A percentile compares a stretch with the other conserved stretches of the same genome.
Conservation (phyloP, 2,888 invertebrate species). For the Agriopis leucophaearia region DNA sequence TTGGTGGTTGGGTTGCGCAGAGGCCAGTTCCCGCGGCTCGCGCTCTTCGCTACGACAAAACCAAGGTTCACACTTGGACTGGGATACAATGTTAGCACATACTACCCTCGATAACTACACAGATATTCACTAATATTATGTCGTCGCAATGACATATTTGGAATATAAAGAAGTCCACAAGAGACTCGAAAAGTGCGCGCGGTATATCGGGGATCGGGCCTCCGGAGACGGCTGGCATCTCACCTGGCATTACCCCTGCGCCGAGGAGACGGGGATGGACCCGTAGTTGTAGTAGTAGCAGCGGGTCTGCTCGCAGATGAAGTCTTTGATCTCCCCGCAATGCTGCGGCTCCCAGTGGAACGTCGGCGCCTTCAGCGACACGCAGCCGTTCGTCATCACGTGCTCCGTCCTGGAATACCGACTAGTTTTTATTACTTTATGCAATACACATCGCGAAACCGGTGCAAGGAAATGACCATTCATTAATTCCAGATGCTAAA, state of each 20-base stretch:
- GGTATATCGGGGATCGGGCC: slow-evolving; percentile 82
- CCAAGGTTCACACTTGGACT: slow-evolving; percentile 59
- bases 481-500: slow-evolving; percentile 51
- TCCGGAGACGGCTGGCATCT: slow-evolving; percentile 88
- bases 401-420: slow-evolving; percentile 85
- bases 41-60: slow-evolving; percentile 66
- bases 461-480: slow-evolving; percentile 52
- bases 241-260: slow-evolving; percentile 96
- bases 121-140: slow-evolving; percentile 49
- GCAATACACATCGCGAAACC: slow-evolving; percentile 57
- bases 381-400: slow-evolving; percentile 90
- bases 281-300: slow-evolving; percentile 97
- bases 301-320: slow-evolving; percentile 95
- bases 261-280: slow-evolving; percentile 94
- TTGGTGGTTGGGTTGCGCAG: slow-evolving; percentile 86
- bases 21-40: slow-evolving; percentile 83
- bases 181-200: slow-evolving; percentile 66
- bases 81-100: slow-evolving; percentile 63
- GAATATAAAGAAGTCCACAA: slow-evolving; percentile 24
- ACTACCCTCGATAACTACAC: slow-evolving; percentile 53
- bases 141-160: slow-evolving; percentile 48
- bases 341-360: slow-evolving; percentile 94
- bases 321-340: slow-evolving; percentile 93
- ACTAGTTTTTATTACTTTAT: slow-evolving; percentile 71
- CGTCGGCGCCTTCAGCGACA: slow-evolving; percentile 91